Conservation (phyloP, 1,140 invertebrate species). For the Melanaphis sacchari region DNA sequence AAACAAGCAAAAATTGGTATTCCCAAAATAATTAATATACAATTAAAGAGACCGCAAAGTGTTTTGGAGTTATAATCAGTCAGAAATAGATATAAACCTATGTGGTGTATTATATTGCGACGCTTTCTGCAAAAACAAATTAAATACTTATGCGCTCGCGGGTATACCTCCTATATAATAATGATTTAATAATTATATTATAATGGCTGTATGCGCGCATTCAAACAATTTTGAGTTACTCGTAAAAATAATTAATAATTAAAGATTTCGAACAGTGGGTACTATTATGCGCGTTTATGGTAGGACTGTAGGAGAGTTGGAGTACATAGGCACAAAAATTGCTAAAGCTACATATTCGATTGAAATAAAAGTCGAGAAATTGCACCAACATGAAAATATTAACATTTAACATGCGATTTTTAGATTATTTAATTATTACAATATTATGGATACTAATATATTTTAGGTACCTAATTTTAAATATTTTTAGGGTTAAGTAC, state of each 20-base stretch:
- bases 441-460: too few relatives aligned
- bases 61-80: not conserved
- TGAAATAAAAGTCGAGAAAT: not conserved
- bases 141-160: not conserved
- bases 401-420: not conserved
- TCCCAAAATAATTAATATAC: not conserved
- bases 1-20: not conserved
- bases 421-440: too few relatives aligned
- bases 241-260: not conserved
- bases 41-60: not conserved
- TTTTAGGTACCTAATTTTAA: too few relatives aligned
- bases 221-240: not conserved
- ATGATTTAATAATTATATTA: not conserved
- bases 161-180: not conserved
- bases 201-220: not conserved
- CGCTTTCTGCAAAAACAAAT: not conserved
- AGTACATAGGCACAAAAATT: not conserved
- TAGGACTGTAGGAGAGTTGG: not conserved
- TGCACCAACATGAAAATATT: not conserved
- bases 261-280: not conserved
- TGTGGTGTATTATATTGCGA: not conserved
- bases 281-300: not conserved
- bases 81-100: not conserved
- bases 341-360: not conserved
- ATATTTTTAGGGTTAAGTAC: too few relatives aligned